phyloP scores from a whole-genome alignment of 2,113 vertebrate genomes.

The Thamnophis sirtalis region DNA sequence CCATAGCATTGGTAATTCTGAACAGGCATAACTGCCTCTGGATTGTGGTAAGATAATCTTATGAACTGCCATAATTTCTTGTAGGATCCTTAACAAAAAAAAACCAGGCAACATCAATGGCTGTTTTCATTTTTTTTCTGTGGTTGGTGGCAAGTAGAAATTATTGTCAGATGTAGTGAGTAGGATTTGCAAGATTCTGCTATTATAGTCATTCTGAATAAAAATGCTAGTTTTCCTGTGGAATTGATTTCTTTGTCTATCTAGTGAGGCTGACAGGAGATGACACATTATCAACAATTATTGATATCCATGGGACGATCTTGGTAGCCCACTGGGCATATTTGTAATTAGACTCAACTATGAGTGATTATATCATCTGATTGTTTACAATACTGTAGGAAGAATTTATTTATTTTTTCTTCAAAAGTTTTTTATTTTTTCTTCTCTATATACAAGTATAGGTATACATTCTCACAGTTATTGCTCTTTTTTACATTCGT shows the following conservation, averaged over 20 bases:
- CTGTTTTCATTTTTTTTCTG: neutral
- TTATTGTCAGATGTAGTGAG: neutral
- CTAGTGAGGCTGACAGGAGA: neutral
- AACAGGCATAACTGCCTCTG: neutral
- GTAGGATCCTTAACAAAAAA: neutral
- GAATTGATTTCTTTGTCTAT: neutral
- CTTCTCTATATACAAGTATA: no score
- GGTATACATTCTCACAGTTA: no score
- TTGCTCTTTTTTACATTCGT: no score
- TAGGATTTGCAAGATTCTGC: neutral
- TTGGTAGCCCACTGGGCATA: neutral
- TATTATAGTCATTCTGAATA: neutral
- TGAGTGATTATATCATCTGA: neutral
- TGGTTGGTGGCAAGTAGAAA: neutral
- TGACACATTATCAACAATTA: neutral
- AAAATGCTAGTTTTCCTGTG: neutral
- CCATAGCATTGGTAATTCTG: neutral
- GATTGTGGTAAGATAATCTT: neutral
- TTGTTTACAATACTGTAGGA: neutral
- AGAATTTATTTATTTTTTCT: neutral
- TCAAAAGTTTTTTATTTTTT: no score
- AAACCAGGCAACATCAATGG: accelerated
- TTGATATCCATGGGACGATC: neutral
- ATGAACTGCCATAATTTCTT: neutral
- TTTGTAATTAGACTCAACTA: neutral